These are phyloP conservation scores for Coremacera marginata DNA, from an alignment of 2,888 invertebrate species.

Conservation along the genomic window DNA sequence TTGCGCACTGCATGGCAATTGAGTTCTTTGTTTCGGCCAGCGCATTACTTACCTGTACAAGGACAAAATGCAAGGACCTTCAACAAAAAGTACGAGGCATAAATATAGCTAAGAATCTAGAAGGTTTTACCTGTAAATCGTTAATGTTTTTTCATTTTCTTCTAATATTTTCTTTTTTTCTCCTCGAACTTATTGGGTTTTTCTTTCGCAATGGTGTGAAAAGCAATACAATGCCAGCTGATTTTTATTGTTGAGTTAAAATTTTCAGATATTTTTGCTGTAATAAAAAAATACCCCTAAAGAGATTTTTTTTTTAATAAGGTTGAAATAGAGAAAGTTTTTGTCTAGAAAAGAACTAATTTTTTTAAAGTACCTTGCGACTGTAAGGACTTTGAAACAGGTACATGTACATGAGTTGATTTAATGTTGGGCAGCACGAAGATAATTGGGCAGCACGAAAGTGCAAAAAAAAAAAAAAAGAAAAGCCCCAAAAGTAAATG, in stretches of 20 bases:
- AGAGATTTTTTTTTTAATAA: not conserved
- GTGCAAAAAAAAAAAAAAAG: no score
- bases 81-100: not conserved
- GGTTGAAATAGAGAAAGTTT: not conserved
- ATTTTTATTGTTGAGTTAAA: not conserved
- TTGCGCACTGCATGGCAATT: not conserved
- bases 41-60: slow-evolving; percentile 27
- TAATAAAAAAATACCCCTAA: no score
- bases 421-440: no score
- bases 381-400: not conserved
- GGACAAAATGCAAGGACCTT: slow-evolving; percentile 9
- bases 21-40: slow-evolving; percentile 15
- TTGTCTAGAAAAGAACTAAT: not conserved
- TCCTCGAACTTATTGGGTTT: slow-evolving; percentile 36
- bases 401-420: no score
- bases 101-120: not conserved
- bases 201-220: not conserved
- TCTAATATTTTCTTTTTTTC: slow-evolving; percentile 16
- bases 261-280: not conserved
- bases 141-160: not conserved
- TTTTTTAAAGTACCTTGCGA: not conserved
- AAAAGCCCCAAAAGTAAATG: no score
- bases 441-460: no score
- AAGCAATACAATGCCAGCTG: not conserved
- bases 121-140: slow-evolving; percentile 5